A percentile compares a stretch with the other conserved stretches of the same genome.
Evolutionary conservation across 2,113 vertebrate species (phyloP).

Genomic region (Glaucomys volans): DNA sequence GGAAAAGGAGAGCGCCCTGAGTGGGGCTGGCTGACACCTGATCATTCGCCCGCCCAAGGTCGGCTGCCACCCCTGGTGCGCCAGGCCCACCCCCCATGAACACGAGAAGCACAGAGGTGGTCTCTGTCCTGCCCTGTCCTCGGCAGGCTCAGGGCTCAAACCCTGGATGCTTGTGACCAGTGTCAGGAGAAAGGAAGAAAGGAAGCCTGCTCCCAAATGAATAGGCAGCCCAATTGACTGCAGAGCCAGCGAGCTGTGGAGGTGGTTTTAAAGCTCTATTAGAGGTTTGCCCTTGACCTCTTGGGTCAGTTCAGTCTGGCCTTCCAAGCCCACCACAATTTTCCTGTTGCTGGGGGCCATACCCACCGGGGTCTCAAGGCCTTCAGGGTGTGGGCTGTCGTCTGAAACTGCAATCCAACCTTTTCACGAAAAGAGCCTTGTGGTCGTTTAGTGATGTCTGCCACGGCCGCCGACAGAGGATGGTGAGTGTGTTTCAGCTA

Average conservation of each 20-base stretch:
- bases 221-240: not conserved
- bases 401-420: not conserved
- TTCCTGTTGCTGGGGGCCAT: not conserved
- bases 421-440: not conserved
- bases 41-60: not conserved
- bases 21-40: not conserved
- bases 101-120: not conserved
- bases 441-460: constrained; percentile 34
- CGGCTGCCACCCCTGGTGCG: not conserved
- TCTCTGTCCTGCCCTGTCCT: not conserved
- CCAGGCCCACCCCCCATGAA: not conserved
- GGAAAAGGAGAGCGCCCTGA: not conserved
- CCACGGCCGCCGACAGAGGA: not conserved
- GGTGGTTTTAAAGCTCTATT: not conserved
- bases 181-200: not conserved
- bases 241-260: not conserved
- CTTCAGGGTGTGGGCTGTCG: not conserved
- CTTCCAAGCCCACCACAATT: not conserved
- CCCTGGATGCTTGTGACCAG: not conserved
- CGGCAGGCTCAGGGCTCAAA: not conserved
- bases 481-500: not conserved
- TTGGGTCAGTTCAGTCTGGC: not conserved
- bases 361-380: not conserved
- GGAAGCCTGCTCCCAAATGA: not conserved
- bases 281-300: constrained; percentile 27